Conservation (phyloP, 2,888 invertebrate species). For the Embidobia sp. region DNA sequence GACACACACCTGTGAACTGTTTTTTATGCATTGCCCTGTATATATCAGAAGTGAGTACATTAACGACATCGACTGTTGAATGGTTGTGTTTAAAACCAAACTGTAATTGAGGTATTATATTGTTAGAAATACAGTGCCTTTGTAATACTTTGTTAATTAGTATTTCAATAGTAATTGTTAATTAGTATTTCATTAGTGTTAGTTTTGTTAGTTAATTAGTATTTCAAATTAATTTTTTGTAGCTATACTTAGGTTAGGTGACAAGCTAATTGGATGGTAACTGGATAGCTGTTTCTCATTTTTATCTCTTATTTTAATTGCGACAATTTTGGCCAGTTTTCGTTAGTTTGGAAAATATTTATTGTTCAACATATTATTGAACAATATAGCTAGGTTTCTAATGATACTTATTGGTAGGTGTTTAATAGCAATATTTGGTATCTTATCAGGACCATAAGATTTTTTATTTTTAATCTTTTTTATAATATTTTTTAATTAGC, state of each 20-base stretch:
- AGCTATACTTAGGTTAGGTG: constrained; percentile 69
- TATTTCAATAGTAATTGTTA: constrained; percentile 67
- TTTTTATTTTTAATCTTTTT: constrained; percentile 56
- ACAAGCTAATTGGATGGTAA: constrained; percentile 40
- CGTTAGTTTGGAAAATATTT: neutral
- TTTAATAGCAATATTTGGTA: constrained; percentile 50
- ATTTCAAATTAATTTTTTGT: too few species aligned
- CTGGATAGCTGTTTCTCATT: neutral
- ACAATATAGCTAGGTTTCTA: constrained; percentile 27
- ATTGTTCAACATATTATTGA: constrained; percentile 52
- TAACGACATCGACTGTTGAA: constrained; percentile 61
- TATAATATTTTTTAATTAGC: constrained; percentile 10
- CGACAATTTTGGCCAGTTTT: neutral
- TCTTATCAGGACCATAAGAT: constrained; percentile 50
- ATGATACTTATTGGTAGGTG: constrained; percentile 7
- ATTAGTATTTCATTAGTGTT: too few species aligned
- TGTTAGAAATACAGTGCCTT: constrained; percentile 26
- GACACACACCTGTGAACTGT: constrained; percentile 8
- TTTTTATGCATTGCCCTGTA: neutral
- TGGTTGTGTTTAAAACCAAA: constrained; percentile 67
- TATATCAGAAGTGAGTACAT: constrained; percentile 51
- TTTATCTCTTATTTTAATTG: constrained; percentile 46
- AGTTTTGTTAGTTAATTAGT: too few species aligned
- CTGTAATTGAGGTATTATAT: constrained; percentile 65
- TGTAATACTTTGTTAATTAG: constrained; percentile 56